Evolutionary conservation across 2,888 invertebrate genomes (phyloP).

Genomic region (Melanostoma mellinum): DNA sequence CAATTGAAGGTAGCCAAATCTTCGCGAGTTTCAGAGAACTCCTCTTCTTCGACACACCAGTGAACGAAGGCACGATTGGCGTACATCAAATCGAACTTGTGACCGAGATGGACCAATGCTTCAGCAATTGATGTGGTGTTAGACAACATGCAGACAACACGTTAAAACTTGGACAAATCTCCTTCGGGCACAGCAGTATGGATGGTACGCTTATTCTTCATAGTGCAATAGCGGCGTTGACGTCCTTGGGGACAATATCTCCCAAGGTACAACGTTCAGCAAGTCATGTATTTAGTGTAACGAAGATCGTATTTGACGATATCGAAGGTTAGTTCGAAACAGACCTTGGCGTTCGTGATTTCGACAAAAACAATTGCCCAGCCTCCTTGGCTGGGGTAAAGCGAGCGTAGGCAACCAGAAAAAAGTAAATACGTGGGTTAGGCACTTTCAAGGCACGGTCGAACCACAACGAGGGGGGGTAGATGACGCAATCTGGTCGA

Average conservation of each 20-base stretch:
- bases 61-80: slow-evolving; percentile 98
- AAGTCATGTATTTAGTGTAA: slow-evolving; percentile 97
- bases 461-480: slow-evolving; percentile 95
- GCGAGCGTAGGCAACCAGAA: slow-evolving; percentile 94
- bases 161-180: slow-evolving; percentile 96
- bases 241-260: slow-evolving; percentile 97
- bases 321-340: slow-evolving; percentile 98
- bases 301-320: slow-evolving; percentile 97
- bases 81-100: slow-evolving; percentile 98
- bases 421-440: slow-evolving; percentile 98
- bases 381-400: slow-evolving; percentile 97
- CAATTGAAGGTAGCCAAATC: slow-evolving; percentile 91
- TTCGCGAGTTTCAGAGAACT: slow-evolving; percentile 92
- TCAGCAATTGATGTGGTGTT: slow-evolving; percentile 98
- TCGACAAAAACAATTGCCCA: slow-evolving; percentile 94
- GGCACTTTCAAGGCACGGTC: slow-evolving; percentile 97
- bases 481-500: slow-evolving; percentile 96
- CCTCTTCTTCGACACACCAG: slow-evolving; percentile 94
- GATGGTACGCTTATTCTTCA: slow-evolving; percentile 96
- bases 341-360: slow-evolving; percentile 91
- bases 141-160: slow-evolving; percentile 98
- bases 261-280: slow-evolving; percentile 97
- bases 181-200: slow-evolving; percentile 97
- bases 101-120: slow-evolving; percentile 97
- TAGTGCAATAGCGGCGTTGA: slow-evolving; percentile 97